Evolutionary conservation across 2,888 invertebrate species (phyloP).

Genomic region (Brenthis daphne): DNA sequence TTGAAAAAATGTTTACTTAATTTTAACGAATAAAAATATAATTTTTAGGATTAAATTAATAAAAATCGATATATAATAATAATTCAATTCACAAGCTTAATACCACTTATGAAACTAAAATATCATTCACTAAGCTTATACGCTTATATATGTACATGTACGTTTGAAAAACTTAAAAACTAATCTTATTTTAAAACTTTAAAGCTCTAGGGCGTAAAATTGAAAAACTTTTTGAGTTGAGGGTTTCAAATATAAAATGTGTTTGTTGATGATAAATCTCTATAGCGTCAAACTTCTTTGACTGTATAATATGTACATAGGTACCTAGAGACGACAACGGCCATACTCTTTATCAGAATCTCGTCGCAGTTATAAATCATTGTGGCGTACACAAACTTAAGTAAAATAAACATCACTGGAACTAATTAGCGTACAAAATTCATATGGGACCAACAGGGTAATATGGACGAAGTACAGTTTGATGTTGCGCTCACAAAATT

Average conservation of each 20-base stretch:
- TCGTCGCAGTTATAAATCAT: conserved; percentile 69
- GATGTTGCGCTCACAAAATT: conserved; percentile 80
- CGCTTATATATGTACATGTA: too few relatives aligned
- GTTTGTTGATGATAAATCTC: conserved; percentile 6
- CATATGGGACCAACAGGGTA: conserved; percentile 77
- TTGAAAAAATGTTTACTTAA: too few relatives aligned
- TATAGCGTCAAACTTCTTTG: conserved; percentile 2
- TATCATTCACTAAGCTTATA: too few relatives aligned
- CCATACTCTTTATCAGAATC: conserved; percentile 29
- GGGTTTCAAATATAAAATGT: conserved; percentile 1
- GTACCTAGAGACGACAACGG: conserved; percentile 19
- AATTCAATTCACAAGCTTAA: too few relatives aligned
- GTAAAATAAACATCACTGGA: conserved; percentile 77
- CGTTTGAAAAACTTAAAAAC: neutral
- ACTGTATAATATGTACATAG: neutral
- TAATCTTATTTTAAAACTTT: neutral
- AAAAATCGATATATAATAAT: too few relatives aligned
- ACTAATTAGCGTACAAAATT: conserved; percentile 80
- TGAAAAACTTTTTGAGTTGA: neutral
- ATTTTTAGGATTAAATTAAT: too few relatives aligned
- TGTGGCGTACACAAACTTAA: conserved; percentile 68
- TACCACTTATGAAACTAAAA: too few relatives aligned
- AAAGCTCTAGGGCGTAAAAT: neutral
- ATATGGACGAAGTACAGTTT: conserved; percentile 78
- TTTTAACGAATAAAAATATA: too few relatives aligned